Percentiles rank a stretch among this genome's conserved stretches.
phyloP scores from a whole-genome alignment of 2,113 vertebrate species.

The Silurus meridionalis region DNA sequence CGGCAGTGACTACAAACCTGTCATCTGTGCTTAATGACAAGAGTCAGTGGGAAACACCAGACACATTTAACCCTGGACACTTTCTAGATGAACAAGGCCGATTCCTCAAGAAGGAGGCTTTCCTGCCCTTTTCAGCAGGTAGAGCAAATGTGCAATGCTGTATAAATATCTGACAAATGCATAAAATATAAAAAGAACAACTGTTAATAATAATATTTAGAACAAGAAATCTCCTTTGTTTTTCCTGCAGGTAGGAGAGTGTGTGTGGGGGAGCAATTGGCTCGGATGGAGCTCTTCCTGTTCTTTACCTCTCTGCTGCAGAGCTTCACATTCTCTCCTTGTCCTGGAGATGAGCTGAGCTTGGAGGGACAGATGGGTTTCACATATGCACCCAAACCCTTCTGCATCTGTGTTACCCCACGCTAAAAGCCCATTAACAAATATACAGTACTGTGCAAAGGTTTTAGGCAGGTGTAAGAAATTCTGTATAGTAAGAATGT shows the following conservation, averaged over 20 bases:
- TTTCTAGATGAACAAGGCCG: constrained; percentile 75
- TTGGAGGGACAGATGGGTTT: not conserved
- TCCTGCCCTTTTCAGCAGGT: constrained; percentile 78
- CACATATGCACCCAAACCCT: not conserved
- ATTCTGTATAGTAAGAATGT: too few relatives aligned
- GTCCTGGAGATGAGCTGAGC: constrained; percentile 17
- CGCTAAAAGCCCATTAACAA: constrained; percentile 46
- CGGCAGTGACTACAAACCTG: constrained; percentile 70
- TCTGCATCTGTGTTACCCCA: constrained; percentile 61
- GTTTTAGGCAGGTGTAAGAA: too few relatives aligned
- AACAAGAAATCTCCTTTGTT: not conserved
- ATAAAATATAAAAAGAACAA: not conserved
- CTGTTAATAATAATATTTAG: not conserved
- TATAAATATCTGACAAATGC: not conserved
- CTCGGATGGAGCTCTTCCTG: constrained; percentile 51
- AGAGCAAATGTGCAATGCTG: not conserved
- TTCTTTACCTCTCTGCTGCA: constrained; percentile 56
- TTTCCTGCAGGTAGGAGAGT: constrained; percentile 34
- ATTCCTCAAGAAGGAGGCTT: constrained; percentile 73
- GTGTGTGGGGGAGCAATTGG: constrained; percentile 47
- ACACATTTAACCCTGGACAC: constrained; percentile 77
- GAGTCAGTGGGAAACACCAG: constrained; percentile 70
- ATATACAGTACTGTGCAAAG: not conserved
- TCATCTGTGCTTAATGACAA: constrained; percentile 75
- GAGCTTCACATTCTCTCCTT: constrained; percentile 69